phyloP scores from a whole-genome alignment of 2,888 invertebrate genomes.

The Onthophagus sagittarius region DNA sequence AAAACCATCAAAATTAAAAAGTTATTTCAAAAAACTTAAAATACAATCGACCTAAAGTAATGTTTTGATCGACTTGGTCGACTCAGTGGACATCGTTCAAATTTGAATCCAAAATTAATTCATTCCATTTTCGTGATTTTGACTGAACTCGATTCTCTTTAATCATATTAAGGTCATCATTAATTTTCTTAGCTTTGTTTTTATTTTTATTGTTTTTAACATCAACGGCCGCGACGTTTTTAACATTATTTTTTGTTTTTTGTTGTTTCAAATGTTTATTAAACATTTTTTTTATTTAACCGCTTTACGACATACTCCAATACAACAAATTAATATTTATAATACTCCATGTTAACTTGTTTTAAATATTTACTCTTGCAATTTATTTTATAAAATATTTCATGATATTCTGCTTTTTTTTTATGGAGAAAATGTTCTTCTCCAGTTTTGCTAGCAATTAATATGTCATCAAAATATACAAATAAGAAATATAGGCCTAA shows the following conservation, averaged over 20 bases:
- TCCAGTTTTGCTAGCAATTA: too few species aligned
- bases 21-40: neutral
- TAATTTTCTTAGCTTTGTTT: neutral
- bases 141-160: neutral
- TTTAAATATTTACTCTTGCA: too few species aligned
- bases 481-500: too few species aligned
- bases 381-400: too few species aligned
- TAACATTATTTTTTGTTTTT: neutral
- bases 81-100: conserved; percentile 31
- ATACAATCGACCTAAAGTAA: conserved; percentile 40
- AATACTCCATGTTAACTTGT: conserved; percentile 26
- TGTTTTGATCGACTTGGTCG: conserved; percentile 39
- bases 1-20: conserved; percentile 22
- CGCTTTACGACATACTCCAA: conserved; percentile 40
- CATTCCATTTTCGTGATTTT: conserved; percentile 27
- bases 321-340: conserved; percentile 40
- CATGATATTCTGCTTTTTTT: too few species aligned
- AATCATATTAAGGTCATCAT: neutral
- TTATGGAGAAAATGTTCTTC: too few species aligned
- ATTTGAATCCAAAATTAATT: conserved; percentile 38
- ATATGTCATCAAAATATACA: too few species aligned
- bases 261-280: conserved; percentile 39
- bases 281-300: conserved; percentile 44
- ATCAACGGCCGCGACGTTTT: neutral
- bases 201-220: neutral